phyloP scores from a whole-genome alignment of 1,140 invertebrate species.

The Dreissena rostriformis region DNA sequence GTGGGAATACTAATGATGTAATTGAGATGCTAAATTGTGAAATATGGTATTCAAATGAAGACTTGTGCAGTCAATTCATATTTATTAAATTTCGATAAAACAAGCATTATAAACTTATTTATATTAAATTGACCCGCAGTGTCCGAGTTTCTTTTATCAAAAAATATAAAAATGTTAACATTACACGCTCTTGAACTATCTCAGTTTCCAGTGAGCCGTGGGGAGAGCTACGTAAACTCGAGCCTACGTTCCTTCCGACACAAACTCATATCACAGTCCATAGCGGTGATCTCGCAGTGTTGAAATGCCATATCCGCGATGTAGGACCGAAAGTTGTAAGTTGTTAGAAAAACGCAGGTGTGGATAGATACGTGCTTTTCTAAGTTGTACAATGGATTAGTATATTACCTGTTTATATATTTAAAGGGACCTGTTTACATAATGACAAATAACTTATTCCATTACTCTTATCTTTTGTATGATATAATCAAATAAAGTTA shows the following conservation, averaged over 20 bases:
- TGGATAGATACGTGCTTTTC: not conserved
- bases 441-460: not conserved
- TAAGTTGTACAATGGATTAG: not conserved
- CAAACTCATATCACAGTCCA: conserved; percentile 41
- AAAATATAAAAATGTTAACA: too few relatives aligned
- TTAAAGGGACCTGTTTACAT: not conserved
- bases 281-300: conserved; percentile 22
- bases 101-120: too few relatives aligned
- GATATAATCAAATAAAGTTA: too few relatives aligned
- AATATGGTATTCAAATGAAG: too few relatives aligned
- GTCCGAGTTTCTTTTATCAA: too few relatives aligned
- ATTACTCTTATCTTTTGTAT: not conserved
- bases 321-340: conserved; percentile 39
- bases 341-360: not conserved
- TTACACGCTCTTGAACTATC: not conserved
- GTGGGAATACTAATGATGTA: too few relatives aligned
- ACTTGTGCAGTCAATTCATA: too few relatives aligned
- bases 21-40: too few relatives aligned
- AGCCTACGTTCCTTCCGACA: conserved; percentile 36
- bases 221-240: not conserved
- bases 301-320: conserved; percentile 35
- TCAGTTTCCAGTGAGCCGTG: conserved; percentile 22
- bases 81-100: too few relatives aligned
- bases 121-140: too few relatives aligned
- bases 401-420: not conserved